phyloP scores from a whole-genome alignment of 2,113 vertebrate genomes.

The Thryonomys swinderianus region DNA sequence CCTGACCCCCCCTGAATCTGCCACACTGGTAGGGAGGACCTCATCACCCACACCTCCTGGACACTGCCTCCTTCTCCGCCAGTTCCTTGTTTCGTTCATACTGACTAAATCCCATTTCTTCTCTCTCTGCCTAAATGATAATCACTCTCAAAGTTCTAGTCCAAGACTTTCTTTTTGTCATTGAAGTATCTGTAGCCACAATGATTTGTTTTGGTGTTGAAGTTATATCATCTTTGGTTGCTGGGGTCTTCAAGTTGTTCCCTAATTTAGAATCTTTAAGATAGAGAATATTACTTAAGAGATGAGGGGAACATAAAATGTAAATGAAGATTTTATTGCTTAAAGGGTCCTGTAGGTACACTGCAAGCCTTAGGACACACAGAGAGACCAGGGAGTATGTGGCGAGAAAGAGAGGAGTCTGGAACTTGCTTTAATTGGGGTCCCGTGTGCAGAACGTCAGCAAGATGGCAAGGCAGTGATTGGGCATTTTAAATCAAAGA shows the following conservation, averaged over 20 bases:
- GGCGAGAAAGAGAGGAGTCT: not conserved
- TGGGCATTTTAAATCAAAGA: not conserved
- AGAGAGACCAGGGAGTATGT: too few species aligned
- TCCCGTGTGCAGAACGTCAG: not conserved
- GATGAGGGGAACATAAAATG: not conserved
- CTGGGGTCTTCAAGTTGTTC: not conserved
- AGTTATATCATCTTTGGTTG: not conserved
- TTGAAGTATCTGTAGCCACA: not conserved
- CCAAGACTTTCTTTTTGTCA: not conserved
- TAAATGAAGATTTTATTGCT: not conserved
- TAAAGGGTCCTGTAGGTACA: not conserved
- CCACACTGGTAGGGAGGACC: not conserved
- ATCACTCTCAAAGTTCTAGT: not conserved
- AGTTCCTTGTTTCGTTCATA: not conserved
- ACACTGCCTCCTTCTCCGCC: not conserved
- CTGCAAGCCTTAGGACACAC: not conserved
- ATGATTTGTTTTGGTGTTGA: not conserved
- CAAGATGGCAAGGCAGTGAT: accelerated
- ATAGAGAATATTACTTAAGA: not conserved
- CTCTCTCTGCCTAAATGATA: not conserved
- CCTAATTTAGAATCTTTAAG: not conserved
- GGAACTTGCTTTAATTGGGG: not conserved
- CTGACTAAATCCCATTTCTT: not conserved
- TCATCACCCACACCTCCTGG: not conserved
- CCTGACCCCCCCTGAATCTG: not conserved